A percentile compares a stretch with the other conserved stretches of the same genome.
These are phyloP conservation scores for Synergus gifuensis DNA, from an alignment of 2,888 invertebrate genomes.

Conservation along the genomic window DNA sequence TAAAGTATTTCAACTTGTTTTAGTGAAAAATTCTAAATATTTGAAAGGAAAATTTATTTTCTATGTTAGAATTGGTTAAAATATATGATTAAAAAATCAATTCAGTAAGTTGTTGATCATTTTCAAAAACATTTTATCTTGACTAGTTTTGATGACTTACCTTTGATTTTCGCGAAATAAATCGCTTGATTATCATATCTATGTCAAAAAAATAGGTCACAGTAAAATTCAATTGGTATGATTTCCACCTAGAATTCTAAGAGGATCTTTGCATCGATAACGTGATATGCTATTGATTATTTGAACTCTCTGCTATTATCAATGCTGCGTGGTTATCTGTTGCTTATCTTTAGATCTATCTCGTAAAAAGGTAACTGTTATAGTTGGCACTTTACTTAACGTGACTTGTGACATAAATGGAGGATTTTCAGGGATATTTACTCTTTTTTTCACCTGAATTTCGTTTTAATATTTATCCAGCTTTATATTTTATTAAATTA, in stretches of 20 bases:
- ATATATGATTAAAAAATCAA: too few relatives aligned
- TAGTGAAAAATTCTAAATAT: too few relatives aligned
- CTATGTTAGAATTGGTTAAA: too few relatives aligned
- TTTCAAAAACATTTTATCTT: too few relatives aligned
- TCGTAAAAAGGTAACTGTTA: constrained; percentile 11
- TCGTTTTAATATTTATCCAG: not conserved
- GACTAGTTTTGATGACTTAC: constrained; percentile 9
- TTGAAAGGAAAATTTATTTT: too few relatives aligned
- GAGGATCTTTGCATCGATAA: not conserved
- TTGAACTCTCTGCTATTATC: not conserved
- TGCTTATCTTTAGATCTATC: constrained; percentile 20
- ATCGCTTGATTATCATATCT: not conserved
- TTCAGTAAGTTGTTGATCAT: too few relatives aligned
- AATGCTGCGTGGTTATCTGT: not conserved
- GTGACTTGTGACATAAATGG: constrained; percentile 19
- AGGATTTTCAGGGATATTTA: not conserved
- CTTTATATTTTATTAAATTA: not conserved
- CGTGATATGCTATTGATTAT: constrained; percentile 22
- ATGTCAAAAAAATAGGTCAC: constrained; percentile 12
- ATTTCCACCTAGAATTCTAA: not conserved
- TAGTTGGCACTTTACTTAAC: constrained; percentile 3
- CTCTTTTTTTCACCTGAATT: not conserved
- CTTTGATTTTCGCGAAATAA: constrained; percentile 21
- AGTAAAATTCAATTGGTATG: constrained; percentile 9
- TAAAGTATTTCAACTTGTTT: too few relatives aligned